These are phyloP conservation scores for Limnodromus scolopaceus DNA, from an alignment of 2,797 vertebrate genomes.

Conservation along the genomic window DNA sequence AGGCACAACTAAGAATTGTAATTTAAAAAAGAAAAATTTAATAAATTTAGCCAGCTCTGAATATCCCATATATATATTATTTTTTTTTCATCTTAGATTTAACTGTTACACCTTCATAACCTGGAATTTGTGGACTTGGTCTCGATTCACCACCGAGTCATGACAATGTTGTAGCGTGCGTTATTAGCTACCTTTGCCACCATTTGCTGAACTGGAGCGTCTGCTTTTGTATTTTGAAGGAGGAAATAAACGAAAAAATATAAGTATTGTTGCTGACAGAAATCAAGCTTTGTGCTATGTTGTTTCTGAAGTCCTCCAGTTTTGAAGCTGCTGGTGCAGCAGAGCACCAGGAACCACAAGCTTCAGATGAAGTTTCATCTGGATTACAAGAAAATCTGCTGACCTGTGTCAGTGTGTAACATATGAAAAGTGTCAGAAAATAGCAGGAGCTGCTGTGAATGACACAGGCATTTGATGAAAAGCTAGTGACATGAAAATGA, in stretches of 20 bases:
- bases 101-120: not conserved
- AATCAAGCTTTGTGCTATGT: fast-evolving
- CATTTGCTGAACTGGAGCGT: not conserved
- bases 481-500: not conserved
- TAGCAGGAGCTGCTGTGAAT: not conserved
- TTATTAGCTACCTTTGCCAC: not conserved
- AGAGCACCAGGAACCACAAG: not conserved
- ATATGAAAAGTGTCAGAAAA: not conserved
- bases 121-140: not conserved
- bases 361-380: not conserved
- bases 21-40: not conserved
- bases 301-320: not conserved
- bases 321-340: not conserved
- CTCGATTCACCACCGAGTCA: not conserved
- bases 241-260: not conserved
- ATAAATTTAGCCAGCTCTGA: not conserved
- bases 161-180: not conserved
- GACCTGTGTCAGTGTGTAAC: not conserved
- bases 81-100: not conserved
- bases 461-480: not conserved
- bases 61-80: too few relatives aligned
- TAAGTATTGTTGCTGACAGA: not conserved
- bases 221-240: not conserved
- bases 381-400: not conserved
- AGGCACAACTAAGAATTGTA: not conserved